Evolutionary conservation across 2,113 vertebrate species (phyloP), one percentile per base, ranked within the genome.

Genomic region (Aspiorhynchus laticeps): DNA sequence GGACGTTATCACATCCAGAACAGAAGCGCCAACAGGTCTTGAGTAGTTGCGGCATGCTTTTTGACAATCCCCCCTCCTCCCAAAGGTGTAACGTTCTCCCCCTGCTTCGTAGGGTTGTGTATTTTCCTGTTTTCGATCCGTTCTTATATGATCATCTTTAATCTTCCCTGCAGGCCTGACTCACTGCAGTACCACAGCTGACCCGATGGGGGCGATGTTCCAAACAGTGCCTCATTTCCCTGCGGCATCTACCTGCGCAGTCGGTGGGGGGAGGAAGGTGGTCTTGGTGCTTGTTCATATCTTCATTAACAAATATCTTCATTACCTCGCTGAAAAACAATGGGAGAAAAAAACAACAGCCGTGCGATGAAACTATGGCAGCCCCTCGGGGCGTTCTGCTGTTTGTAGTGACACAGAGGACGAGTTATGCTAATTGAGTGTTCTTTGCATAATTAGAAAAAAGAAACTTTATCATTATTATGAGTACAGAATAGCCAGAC

Each of bases 391-490:
- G 94, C 91, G 91, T 93, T 94, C 92, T 90, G 87, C 92, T 94
- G 94, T 93, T 94, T 94, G 93, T 92, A 93, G 92, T 93, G 93
- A 94, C 95, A 94, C 94, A 93, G 94, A 95, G 94, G 93, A 95
- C 93, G 91, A 94, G 94, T 95, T 95, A 95, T 95, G 94, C 93
- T 96, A 95, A 95, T 95, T 93, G 94, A 94, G 93, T 91, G 92
- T 93, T 94, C 92, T 95, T 95, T 95, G 92, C 94, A 95, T 95
- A 95, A 94, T 95, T 95, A 94, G 93, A 87, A 87, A 92, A 90
- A 83, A 89, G 86, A 94, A 93, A 91, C 88, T 89, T 94, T 93
- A 93, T 94, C 92, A 94, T 95, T 94, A 93, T 94, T 95, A 93
- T 94, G 93, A 93, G 94, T 90, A 87, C 92, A 92, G 93, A 93